A percentile compares a stretch with the other conserved stretches of the same genome.
phyloP scores from a whole-genome alignment of 1,140 invertebrate species.

The Rhysida immarginata region DNA sequence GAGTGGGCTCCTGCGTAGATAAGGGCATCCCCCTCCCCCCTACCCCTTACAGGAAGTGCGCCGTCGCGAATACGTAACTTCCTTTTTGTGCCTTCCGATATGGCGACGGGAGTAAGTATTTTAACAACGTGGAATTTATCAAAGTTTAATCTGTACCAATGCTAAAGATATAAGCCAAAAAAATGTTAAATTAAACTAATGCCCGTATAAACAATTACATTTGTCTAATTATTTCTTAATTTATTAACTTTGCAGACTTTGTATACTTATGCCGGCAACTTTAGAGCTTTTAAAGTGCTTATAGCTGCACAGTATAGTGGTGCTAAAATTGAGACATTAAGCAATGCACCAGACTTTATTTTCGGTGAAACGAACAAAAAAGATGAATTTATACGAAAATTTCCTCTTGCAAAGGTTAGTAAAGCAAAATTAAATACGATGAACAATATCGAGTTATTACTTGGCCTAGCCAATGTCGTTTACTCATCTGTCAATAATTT shows the following conservation, averaged over 20 bases:
- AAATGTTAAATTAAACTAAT: constrained; percentile 2
- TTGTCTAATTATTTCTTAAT: constrained; percentile 3
- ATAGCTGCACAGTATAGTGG: constrained; percentile 91
- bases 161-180: constrained; percentile 28
- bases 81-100: constrained; percentile 15
- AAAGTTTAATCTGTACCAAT: constrained; percentile 11
- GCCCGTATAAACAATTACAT: too few species aligned
- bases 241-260: constrained; percentile 62
- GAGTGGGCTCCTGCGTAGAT: too few species aligned
- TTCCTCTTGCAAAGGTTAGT: constrained; percentile 82
- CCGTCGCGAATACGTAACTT: neutral
- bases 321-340: constrained; percentile 56
- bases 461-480: too few species aligned
- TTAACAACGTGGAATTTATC: constrained; percentile 8
- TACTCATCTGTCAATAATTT: too few species aligned
- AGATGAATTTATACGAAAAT: constrained; percentile 74
- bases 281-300: constrained; percentile 72
- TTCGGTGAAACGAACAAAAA: constrained; percentile 88
- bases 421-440: too few species aligned
- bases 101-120: constrained; percentile 41
- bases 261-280: constrained; percentile 91
- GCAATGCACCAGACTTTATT: constrained; percentile 55
- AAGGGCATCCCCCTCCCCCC: neutral
- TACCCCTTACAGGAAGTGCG: neutral
- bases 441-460: too few species aligned